Evolutionary conservation across 2,113 vertebrate genomes (phyloP).

Genomic region (Alligator mississippiensis): DNA sequence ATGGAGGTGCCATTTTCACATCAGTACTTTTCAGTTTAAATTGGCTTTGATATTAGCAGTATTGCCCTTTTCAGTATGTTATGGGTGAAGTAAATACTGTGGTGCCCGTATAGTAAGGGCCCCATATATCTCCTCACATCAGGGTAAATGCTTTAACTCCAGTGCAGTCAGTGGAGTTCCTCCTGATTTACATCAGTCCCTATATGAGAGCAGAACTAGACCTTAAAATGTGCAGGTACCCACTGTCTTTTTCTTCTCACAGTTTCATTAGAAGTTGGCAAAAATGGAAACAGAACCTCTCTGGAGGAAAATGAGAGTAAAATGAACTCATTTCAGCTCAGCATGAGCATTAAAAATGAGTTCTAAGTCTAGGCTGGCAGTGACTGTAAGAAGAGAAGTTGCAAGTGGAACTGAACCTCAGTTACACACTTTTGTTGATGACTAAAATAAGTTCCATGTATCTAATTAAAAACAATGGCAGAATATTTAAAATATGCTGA

Average conservation of each 20-base stretch:
- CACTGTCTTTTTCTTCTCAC: not conserved
- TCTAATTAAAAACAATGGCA: not conserved
- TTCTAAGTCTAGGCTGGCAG: not conserved
- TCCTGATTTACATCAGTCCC: not conserved
- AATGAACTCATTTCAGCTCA: not conserved
- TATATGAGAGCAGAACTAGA: not conserved
- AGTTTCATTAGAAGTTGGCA: not conserved
- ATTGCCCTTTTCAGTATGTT: not conserved
- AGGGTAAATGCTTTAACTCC: not conserved
- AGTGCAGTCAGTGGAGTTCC: not conserved
- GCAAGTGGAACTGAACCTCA: not conserved
- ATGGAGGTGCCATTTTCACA: not conserved
- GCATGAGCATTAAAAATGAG: not conserved
- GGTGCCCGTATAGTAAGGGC: too few relatives aligned
- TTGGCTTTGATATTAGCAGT: not conserved
- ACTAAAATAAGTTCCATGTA: not conserved
- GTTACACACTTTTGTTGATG: not conserved
- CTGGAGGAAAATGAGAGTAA: not conserved
- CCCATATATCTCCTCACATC: too few relatives aligned
- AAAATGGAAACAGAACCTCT: slow-evolving; percentile 7
- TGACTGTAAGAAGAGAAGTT: not conserved
- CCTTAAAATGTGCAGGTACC: not conserved
- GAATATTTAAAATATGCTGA: not conserved
- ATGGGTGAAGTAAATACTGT: not conserved
- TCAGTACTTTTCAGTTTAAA: not conserved